A percentile compares a stretch with the other conserved stretches of the same genome.
phyloP scores from a whole-genome alignment of 2,888 invertebrate species.

The Mimachlamys varia region DNA sequence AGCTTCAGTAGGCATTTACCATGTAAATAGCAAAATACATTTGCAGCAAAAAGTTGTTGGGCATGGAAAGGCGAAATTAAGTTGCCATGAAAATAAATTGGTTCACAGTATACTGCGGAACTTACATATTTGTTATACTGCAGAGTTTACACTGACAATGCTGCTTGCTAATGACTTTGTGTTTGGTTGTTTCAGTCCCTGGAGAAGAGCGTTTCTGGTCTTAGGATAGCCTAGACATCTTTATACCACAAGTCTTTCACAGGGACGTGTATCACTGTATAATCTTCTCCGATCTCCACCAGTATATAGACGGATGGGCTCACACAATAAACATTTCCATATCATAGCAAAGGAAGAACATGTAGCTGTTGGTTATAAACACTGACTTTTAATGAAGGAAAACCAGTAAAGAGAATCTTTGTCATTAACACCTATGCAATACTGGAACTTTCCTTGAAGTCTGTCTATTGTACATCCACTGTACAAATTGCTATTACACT shows the following conservation, averaged over 20 bases:
- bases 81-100: no score
- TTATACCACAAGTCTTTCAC: conserved; percentile 60
- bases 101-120: no score
- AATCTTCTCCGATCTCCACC: not conserved
- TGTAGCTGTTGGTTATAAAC: not conserved
- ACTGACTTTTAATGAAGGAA: no score
- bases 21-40: no score
- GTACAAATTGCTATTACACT: not conserved
- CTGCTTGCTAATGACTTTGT: not conserved
- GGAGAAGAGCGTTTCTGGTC: conserved; percentile 71
- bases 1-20: no score
- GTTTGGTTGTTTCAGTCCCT: conserved; percentile 67
- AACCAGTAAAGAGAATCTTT: no score
- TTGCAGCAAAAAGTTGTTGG: no score
- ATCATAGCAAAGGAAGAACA: not conserved
- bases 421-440: not conserved
- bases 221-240: conserved; percentile 68
- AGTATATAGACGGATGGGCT: not conserved
- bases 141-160: not conserved
- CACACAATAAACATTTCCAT: not conserved
- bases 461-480: not conserved
- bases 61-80: no score
- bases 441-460: not conserved
- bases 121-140: not conserved
- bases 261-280: not conserved